These are phyloP conservation scores for Dicaeum eximium DNA, from an alignment of 2,113 vertebrate genomes.

Conservation along the genomic window DNA sequence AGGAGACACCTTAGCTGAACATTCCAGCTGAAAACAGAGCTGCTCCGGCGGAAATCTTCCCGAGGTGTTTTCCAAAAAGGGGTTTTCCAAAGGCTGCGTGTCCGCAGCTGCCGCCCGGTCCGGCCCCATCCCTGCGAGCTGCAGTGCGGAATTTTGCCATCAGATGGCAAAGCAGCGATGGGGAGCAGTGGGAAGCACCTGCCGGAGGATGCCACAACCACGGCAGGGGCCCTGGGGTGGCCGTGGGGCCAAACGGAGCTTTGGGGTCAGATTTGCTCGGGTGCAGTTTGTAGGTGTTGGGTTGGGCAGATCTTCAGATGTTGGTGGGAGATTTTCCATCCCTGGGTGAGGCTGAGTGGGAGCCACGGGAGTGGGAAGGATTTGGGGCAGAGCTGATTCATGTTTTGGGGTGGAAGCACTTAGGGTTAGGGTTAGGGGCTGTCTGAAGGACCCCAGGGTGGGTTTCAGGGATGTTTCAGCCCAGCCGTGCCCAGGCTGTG, in stretches of 20 bases:
- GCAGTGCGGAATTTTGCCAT: not conserved
- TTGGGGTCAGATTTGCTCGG: not conserved
- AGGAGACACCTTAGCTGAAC: not conserved
- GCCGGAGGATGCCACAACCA: rapidly evolving
- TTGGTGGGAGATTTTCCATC: not conserved
- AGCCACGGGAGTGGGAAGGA: not conserved
- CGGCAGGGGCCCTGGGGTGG: not conserved
- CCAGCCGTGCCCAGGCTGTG: not conserved
- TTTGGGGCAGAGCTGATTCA: rapidly evolving
- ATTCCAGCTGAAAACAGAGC: not conserved
- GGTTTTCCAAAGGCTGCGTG: rapidly evolving
- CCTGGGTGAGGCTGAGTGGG: not conserved
- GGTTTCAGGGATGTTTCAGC: not conserved
- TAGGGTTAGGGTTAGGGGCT: too few species aligned
- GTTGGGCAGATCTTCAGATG: not conserved
- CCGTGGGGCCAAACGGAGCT: not conserved
- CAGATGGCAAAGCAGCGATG: slow-evolving; percentile 11
- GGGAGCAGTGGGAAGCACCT: not conserved
- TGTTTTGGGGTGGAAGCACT: not conserved
- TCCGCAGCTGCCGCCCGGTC: rapidly evolving
- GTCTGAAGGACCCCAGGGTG: not conserved
- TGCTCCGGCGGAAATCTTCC: not conserved
- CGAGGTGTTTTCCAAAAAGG: not conserved
- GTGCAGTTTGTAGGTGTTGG: not conserved
- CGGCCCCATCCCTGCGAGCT: not conserved